phyloP scores from a whole-genome alignment of 2,888 invertebrate species.

The Rhamnusium bicolor region DNA sequence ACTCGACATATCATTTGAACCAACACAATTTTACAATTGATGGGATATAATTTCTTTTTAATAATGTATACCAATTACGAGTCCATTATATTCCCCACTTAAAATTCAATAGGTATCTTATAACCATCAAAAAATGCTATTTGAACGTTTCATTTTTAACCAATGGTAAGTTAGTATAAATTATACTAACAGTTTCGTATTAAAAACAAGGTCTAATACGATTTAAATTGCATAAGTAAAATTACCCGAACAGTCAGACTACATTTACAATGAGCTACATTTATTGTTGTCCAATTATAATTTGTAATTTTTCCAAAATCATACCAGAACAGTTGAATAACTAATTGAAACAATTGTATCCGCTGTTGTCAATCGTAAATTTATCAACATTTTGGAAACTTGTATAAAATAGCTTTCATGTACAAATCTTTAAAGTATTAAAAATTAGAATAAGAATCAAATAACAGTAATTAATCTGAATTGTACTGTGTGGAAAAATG shows the following conservation, averaged over 20 bases:
- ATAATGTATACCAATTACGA: too few species aligned
- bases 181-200: neutral
- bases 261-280: slow-evolving; percentile 46
- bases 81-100: too few species aligned
- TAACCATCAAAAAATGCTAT: too few species aligned
- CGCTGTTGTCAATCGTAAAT: neutral
- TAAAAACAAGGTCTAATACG: slow-evolving; percentile 25
- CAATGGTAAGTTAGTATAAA: slow-evolving; percentile 2
- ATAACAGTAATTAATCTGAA: too few species aligned
- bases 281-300: slow-evolving; percentile 48
- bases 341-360: neutral
- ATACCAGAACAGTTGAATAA: slow-evolving; percentile 17
- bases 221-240: slow-evolving; percentile 26
- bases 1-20: too few species aligned
- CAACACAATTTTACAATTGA: too few species aligned
- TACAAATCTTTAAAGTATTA: too few species aligned
- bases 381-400: neutral
- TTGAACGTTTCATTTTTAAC: too few species aligned
- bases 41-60: too few species aligned
- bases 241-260: slow-evolving; percentile 29
- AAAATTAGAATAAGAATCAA: too few species aligned
- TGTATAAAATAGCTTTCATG: neutral
- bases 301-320: slow-evolving; percentile 40
- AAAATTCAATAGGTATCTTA: too few species aligned
- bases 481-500: too few species aligned